Evolutionary conservation across 2,797 vertebrate genomes (phyloP), one percentile per base, ranked within the genome.

Genomic region (Tachyglossus aculeatus): DNA sequence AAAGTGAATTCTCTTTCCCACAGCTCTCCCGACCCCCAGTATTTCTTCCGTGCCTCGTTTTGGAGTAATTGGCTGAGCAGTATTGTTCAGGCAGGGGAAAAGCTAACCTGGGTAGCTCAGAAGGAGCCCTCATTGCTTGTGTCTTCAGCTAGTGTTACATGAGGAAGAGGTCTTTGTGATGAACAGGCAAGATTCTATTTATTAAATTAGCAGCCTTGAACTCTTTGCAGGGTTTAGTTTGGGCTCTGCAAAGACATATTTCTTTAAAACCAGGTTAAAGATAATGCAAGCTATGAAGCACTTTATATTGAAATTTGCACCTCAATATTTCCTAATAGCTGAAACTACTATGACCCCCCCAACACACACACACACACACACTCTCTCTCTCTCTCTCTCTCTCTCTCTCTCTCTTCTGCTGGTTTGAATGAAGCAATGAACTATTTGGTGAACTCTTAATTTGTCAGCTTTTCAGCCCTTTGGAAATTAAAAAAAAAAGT

Each of bases 71-170:
- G 22, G 13, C 1, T 0, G 1, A 52, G 25, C 2, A 7, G 0
- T 0, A 6, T 48, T 83, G 83, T 70, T 81, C 90, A 88, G 90
- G 90, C 89, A 90, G 70, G 37, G 77, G 48, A 80, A 81, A 52
- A 82, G 83, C 64, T 88, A 59, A 57, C 79, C 71, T 56, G 82
- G 48, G 37, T 10, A 3, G 53, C 22, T 22, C 1, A 11, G 53
- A 8, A 14, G 57, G 16, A 63, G 82, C 86, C 79, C 24, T 8
- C 10, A 63, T 80, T 82, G 81, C 88, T 89, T 85, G 41, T 86
- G 64, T 59, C 77, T 62, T 61, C 67, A 66, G 74, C 77, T 53
- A 18, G 18, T 2, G 67, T 74, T 64, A 41, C 65, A n/a, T 31
- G 53, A 62, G 7, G 19, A 15, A 2, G 38, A 2, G 38, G 8